Base-by-base conservation (phyloP, 2,888 invertebrate species). In the Pyrgus malvae region DNA sequence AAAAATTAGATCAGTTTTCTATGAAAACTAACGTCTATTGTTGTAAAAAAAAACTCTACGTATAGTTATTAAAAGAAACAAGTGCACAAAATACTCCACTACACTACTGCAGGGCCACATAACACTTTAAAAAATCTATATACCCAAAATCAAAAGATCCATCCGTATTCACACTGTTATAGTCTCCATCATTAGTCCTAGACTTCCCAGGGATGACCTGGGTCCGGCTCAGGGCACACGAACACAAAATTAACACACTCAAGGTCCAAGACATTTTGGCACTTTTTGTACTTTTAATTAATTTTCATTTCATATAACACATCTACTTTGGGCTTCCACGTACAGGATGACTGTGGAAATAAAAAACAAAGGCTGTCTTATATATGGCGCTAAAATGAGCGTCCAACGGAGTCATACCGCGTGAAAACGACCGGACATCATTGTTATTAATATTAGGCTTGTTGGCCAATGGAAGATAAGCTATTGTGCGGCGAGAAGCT, bases 71-170 rank as follows among this genome's bases (percentile, higher is more conserved):
- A n/a, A n/a, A n/a, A n/a, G n/a, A n/a, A n/a, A n/a, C n/a, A n/a
- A n/a, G n/a, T n/a, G n/a, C n/a, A n/a, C n/a, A n/a, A n/a, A n/a
- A n/a, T n/a, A n/a, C n/a, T n/a, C n/a, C n/a, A n/a, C n/a, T n/a
- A n/a, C n/a, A n/a, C n/a, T n/a, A n/a, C n/a, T n/a, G n/a, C n/a
- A n/a, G n/a, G n/a, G n/a, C n/a, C n/a, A n/a, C n/a, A n/a, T n/a
- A n/a, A n/a, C n/a, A n/a, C n/a, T n/a, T n/a, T n/a, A n/a, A n/a
- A n/a, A n/a, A n/a, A n/a, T n/a, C n/a, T n/a, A n/a, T 6, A 12
- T 82, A 92, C 93, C 95, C 94, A 78, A 95, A 95, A 75, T 94
- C 92, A 69, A 92, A 95, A 14, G 95, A 94, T 72, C 95, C 95
- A 83, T 95, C 95, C 21, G 91, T 90, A 63, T 94, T 92, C 31